Evolutionary conservation across 2,113 vertebrate genomes (phyloP).

Genomic region (Perognathus longimembris): DNA sequence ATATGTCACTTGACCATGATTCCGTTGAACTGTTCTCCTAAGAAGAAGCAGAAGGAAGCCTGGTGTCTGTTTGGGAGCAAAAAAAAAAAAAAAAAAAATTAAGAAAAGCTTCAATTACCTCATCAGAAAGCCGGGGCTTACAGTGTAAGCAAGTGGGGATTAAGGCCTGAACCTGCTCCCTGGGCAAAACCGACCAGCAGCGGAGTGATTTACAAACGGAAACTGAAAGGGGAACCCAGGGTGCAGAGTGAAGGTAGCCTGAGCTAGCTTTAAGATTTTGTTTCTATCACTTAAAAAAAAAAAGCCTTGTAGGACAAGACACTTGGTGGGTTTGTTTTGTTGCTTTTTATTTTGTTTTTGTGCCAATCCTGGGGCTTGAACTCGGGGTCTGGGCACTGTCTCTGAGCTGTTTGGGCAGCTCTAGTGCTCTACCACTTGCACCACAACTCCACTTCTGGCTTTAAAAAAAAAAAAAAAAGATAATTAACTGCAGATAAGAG

Average conservation of each 20-base stretch:
- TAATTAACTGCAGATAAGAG: too few species aligned
- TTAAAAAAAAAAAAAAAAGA: too few species aligned
- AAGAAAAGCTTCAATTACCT: constrained; percentile 10
- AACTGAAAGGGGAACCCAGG: constrained; percentile 79
- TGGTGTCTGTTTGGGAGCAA: background rate
- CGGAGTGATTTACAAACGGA: constrained; percentile 66
- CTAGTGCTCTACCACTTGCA: too few species aligned
- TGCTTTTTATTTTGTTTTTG: too few species aligned
- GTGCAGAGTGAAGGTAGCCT: background rate
- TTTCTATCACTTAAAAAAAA: background rate
- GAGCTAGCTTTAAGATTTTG: constrained; percentile 8
- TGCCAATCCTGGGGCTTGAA: too few species aligned
- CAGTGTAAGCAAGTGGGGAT: background rate
- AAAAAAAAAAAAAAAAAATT: background rate
- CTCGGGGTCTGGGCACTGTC: too few species aligned
- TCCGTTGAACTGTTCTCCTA: background rate
- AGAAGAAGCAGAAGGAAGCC: background rate
- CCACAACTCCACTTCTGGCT: too few species aligned
- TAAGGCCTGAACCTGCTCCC: background rate
- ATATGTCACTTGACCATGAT: background rate
- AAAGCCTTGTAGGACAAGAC: background rate
- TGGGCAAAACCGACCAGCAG: background rate
- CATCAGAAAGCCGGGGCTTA: background rate
- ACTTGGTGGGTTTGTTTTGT: background rate
- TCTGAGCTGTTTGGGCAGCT: too few species aligned